Conservation (phyloP, 1,140 invertebrate species). For the Maconellicoccus hirsutus region DNA sequence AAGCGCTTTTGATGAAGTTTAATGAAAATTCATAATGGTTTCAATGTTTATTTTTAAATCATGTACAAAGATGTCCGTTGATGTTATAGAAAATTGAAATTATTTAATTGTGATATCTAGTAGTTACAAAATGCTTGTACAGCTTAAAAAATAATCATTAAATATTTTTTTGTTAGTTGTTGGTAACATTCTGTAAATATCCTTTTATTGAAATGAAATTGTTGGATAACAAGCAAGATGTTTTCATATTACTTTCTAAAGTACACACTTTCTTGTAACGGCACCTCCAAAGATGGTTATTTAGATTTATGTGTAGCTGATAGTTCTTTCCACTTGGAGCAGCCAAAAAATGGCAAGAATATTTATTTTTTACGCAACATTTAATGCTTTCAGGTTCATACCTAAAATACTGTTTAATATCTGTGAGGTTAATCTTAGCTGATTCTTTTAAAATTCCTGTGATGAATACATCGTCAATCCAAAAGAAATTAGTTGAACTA, state of each 20-base stretch:
- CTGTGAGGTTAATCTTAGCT: background rate
- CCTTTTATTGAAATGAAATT: background rate
- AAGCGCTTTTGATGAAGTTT: background rate
- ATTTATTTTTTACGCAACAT: slow-evolving; percentile 12
- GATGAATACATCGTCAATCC: slow-evolving; percentile 75
- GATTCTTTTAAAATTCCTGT: slow-evolving; percentile 42
- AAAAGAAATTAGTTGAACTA: slow-evolving; percentile 55
- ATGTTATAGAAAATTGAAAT: no score
- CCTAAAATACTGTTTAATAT: slow-evolving; percentile 16
- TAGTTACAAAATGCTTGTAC: no score
- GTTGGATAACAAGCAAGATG: background rate
- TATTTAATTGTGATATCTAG: background rate
- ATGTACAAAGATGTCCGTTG: no score
- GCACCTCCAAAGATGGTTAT: background rate
- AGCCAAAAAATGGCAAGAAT: slow-evolving; percentile 19
- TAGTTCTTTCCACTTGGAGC: slow-evolving; percentile 36
- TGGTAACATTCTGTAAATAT: background rate
- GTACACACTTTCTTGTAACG: background rate
- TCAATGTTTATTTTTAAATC: no score
- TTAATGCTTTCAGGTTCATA: slow-evolving; percentile 10
- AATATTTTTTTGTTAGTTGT: background rate
- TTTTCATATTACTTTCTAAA: background rate
- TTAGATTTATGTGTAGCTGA: background rate
- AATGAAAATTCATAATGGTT: background rate
- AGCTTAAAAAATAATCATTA: background rate